phyloP scores from a whole-genome alignment of 2,113 vertebrate genomes.

The Synodontis membranacea region DNA sequence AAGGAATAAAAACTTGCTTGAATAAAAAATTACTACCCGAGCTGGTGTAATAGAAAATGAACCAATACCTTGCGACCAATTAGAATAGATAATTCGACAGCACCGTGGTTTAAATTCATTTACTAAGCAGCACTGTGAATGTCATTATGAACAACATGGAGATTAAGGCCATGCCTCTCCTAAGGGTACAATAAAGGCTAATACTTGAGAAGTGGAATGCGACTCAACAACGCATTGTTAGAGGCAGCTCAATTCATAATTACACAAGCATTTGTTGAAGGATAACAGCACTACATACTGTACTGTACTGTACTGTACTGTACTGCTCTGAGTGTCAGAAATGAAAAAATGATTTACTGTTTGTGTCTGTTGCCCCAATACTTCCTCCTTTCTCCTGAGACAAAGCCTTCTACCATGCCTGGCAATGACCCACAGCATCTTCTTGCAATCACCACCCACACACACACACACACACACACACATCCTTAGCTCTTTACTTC shows the following conservation, averaged over 20 bases:
- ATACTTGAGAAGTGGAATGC: neutral
- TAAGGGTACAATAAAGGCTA: neutral
- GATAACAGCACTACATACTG: neutral
- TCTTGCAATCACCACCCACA: constrained; percentile 4
- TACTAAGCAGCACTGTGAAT: neutral
- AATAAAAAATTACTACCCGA: no score
- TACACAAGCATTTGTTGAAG: neutral
- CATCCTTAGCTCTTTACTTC: neutral
- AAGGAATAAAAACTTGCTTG: no score
- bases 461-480: neutral
- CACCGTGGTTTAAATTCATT: neutral
- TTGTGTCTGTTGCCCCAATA: neutral
- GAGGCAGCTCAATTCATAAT: neutral
- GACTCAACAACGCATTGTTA: neutral
- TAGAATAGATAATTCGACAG: neutral
- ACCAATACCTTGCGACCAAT: neutral
- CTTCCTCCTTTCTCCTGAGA: neutral
- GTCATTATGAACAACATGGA: neutral
- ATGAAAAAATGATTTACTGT: neutral
- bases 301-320: no score
- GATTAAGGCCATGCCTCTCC: neutral
- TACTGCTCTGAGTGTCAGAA: neutral
- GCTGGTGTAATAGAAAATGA: neutral
- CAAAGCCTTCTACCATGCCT: neutral
- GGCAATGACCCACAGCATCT: neutral